Evolutionary conservation across 2,113 vertebrate genomes (phyloP), one percentile per base, ranked within the genome.

Genomic region (Rallus limicola): DNA sequence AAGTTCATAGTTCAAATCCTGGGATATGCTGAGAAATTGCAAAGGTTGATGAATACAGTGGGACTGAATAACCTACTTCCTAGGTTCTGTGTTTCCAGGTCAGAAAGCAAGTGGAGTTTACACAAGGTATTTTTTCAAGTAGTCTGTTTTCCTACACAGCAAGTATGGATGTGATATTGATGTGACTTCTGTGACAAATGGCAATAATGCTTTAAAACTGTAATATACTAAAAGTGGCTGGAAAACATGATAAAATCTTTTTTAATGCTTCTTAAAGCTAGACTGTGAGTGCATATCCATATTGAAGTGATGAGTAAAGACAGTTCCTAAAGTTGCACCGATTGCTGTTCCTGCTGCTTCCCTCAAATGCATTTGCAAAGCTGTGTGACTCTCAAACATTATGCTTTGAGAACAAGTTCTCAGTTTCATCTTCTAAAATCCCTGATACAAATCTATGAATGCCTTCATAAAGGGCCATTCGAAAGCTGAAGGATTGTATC

Each of bases 1-100:
- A 98, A 99, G 99, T 99, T 62, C 59, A n/a, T 55, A 4, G 56
- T 26, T 93, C 12, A 62, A 28, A 79, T 77, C 25, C 34, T 75
- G 56, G 18, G 20, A 62, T 76, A 23, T 52, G 11, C 20, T 6
- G 4, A 82, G 65, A 92, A 81, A 40, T n/a, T 91, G 42, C 33
- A 68, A 34, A 48, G 81, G 68, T 3, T 58, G 28, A 42, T 29
- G 21, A 67, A 75, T 55, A 48, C 21, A 55, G 28, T 5, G 3
- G 60, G 29, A 82, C 16, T 50, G 26, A 60, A 36, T 88, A 36
- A 92, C 63, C 26, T 31, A 2, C 19, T 90, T 63, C 34, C 13
- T 52, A 62, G 56, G 25, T 56, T 90, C 56, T 69, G 7, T 60
- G 28, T 91, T 93, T 86, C 4, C 9, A n/a, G 9, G 21, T 83